phyloP scores from a whole-genome alignment of 2,888 invertebrate genomes.

The Mellilla xanthometata region DNA sequence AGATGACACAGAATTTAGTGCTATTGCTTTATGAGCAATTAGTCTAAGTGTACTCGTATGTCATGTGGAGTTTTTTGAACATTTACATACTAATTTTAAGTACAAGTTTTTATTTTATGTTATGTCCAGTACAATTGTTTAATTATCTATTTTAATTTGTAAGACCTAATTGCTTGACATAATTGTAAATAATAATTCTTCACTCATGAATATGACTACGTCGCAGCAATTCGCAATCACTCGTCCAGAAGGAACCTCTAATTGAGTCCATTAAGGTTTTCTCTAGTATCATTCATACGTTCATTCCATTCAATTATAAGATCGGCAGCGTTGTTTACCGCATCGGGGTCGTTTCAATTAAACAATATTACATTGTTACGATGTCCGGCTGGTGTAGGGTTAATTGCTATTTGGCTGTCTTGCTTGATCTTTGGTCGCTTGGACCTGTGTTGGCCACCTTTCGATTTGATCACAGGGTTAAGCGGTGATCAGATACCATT shows the following conservation, averaged over 20 bases:
- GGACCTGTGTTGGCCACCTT: constrained; percentile 67
- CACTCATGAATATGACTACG: no score
- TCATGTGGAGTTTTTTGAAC: no score
- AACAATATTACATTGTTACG: constrained; percentile 77
- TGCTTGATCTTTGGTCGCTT: constrained; percentile 70
- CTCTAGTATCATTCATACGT: constrained; percentile 39
- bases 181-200: no score
- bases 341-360: constrained; percentile 76
- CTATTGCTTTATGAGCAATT: no score
- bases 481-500: constrained; percentile 1
- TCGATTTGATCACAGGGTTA: constrained; percentile 55
- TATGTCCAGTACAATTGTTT: no score
- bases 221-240: constrained; percentile 5
- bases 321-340: constrained; percentile 45
- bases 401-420: constrained; percentile 72
- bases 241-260: constrained; percentile 4
- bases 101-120: no score
- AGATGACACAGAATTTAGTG: no score
- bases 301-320: constrained; percentile 53
- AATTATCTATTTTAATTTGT: no score
- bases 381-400: constrained; percentile 50
- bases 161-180: no score
- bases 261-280: constrained; percentile 27
- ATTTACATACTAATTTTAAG: no score
- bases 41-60: no score